Evolutionary conservation across 2,113 vertebrate genomes (phyloP).

Genomic region (Microtus montanus): DNA sequence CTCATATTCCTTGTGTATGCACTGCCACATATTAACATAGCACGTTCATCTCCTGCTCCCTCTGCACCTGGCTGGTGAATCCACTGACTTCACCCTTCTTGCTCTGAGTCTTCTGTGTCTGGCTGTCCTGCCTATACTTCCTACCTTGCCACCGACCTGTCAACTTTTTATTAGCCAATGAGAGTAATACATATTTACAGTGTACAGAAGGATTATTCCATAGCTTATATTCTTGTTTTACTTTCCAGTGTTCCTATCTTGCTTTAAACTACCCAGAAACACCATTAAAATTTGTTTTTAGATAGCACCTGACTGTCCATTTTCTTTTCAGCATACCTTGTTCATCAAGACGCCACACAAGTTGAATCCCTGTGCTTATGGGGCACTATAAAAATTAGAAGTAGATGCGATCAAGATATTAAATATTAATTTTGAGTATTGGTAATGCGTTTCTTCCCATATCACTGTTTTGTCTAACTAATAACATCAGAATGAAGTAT

Average conservation of each 20-base stretch:
- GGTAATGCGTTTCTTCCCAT: neutral
- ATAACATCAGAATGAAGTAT: neutral
- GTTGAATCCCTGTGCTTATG: neutral
- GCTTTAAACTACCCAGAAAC: neutral
- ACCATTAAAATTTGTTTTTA: neutral
- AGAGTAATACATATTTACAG: too few relatives aligned
- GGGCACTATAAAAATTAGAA: neutral
- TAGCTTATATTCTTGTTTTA: neutral
- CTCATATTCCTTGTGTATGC: too few relatives aligned
- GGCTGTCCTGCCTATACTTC: too few relatives aligned
- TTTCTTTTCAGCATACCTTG: neutral
- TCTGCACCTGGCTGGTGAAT: too few relatives aligned
- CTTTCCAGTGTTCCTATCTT: neutral
- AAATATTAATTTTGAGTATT: constrained; percentile 7
- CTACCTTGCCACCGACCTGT: too few relatives aligned
- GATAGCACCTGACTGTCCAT: neutral
- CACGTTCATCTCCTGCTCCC: too few relatives aligned
- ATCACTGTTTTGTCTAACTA: neutral
- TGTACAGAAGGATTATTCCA: too few relatives aligned
- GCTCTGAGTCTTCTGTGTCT: too few relatives aligned
- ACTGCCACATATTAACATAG: too few relatives aligned
- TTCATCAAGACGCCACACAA: constrained; percentile 17
- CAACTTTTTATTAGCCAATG: too few relatives aligned
- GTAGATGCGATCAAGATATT: neutral
- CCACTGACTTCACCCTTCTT: too few relatives aligned